These are phyloP conservation scores for Stigmatopora nigra DNA, from an alignment of 2,113 vertebrate genomes.

Conservation along the genomic window DNA sequence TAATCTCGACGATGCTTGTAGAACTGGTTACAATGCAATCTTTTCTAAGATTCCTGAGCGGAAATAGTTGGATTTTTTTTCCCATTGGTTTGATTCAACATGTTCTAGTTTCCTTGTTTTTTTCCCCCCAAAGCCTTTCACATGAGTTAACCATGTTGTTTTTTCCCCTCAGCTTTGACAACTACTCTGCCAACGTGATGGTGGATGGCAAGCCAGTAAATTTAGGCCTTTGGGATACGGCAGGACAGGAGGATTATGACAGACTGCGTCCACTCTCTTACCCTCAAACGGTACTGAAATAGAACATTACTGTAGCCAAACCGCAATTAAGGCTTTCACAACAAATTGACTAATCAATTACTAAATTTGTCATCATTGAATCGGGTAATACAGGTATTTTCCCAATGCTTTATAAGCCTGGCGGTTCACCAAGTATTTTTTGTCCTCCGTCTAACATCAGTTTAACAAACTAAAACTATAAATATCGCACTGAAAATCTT, in stretches of 20 bases:
- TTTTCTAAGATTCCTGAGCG: neutral
- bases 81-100: neutral
- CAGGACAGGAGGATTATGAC: constrained; percentile 9
- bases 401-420: no score
- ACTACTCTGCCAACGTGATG: constrained; percentile 99
- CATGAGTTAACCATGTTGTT: neutral
- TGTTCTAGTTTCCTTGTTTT: neutral
- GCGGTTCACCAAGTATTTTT: no score
- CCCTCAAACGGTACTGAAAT: constrained; percentile 1
- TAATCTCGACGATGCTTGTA: neutral
- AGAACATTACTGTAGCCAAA: neutral
- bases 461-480: no score
- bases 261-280: constrained; percentile 6
- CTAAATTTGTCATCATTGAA: no score
- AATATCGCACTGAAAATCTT: no score
- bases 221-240: constrained; percentile 48
- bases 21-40: neutral
- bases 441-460: no score
- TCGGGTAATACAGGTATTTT: no score
- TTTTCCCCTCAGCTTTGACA: constrained; percentile 78
- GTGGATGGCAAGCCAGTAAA: constrained; percentile 97
- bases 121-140: neutral
- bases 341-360: no score
- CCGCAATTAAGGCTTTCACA: neutral
- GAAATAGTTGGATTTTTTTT: neutral